Evolutionary conservation across 1,140 invertebrate species (phyloP), one percentile per base, ranked within the genome.

Genomic region (Lepidurus apus): DNA sequence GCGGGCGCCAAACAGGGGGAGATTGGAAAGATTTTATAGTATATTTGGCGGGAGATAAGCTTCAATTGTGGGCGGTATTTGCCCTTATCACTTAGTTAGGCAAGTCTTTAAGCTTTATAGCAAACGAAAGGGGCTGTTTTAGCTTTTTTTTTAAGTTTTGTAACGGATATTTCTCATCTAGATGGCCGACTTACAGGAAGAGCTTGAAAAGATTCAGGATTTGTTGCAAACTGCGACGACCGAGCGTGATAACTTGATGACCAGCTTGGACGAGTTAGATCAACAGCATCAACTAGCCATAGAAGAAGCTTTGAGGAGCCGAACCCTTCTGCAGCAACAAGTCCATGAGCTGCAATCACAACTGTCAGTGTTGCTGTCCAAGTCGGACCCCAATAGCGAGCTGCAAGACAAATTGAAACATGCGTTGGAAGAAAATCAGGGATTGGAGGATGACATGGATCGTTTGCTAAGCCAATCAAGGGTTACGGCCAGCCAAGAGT

Each of bases 251-350:
- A 87, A 86, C 80, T 83, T 92, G 43, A 85, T 86, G 7, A 81
- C 80, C 7, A 91, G 88, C 80, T 85, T 93, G 43, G 91, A 92
- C 79, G 91, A 93, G 83, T 84, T 94, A 80, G 92, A 93, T 82
- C 86, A 83, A 73, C 91, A 93, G 83, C 90, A 93, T 82, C 87
- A 91, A 80, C 83, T 88, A 80, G 91, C 90, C 0, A 90, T 92
- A 79, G 81, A 80, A 77, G 76, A 53, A 77, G 76, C 76, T 47
- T 7, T 77, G 24, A 77, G 7, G 24, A 47, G 76, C 43, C 42
- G 76, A 10, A 42, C 21, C 13, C 42, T 2, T 77, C 53, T 53
- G 1, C 76, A 65, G 6, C 76, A 65, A 47, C 43, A 77, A 77
- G 65, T 77, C 44, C 9, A 34, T 53, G 24, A 77, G 17, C 53